Evolutionary conservation across 2,888 invertebrate genomes (phyloP), one percentile per base, ranked within the genome.

Genomic region (Aplocera efformata): DNA sequence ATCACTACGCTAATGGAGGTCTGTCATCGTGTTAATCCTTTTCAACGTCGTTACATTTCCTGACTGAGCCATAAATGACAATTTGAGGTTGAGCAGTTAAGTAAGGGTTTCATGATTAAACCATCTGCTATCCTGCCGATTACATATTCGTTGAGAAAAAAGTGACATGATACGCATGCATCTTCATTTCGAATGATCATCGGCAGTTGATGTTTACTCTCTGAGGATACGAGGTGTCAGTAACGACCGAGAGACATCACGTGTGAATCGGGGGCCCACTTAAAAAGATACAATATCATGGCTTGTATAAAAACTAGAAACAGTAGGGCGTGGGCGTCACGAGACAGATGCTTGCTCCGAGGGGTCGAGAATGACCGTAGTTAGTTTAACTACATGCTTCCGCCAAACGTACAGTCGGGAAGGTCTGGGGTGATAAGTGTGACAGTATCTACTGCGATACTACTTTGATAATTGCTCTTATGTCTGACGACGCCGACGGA

Each of bases 371-470:
- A 70, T 84, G 81, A 82, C 83, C 80, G 79, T 71, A 72, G 74
- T 78, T 79, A 72, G 72, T 72, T 79, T 82, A 86, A 86, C 84
- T 82, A 74, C 67, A 63, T 58, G 78, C 83, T 84, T 86, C 85
- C 85, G 85, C 61, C 65, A 68, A 70, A 67, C 61, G 63, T 60
- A 49, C 60, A 63, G 65, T 66, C 62, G 63, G 55, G 50, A 44
- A 42, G 52, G 37, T 54, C 58, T 51, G 49, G 57, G 60, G 64
- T 53, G 32, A 32, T 32, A 59, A n/a, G 3, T 63, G 76, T 70
- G 74, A 71, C 65, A 61, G 57, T 52, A 52, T 37, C 30, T 32
- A 41, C 24, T 33, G 10, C 27, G 31, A 33, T 24, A 32, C 7
- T 17, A 20, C 10, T 31, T 17, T 30, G 25, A 29, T 34, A 24